These are phyloP conservation scores for Ostrea edulis DNA, from an alignment of 1,140 invertebrate genomes.

Conservation along the genomic window DNA sequence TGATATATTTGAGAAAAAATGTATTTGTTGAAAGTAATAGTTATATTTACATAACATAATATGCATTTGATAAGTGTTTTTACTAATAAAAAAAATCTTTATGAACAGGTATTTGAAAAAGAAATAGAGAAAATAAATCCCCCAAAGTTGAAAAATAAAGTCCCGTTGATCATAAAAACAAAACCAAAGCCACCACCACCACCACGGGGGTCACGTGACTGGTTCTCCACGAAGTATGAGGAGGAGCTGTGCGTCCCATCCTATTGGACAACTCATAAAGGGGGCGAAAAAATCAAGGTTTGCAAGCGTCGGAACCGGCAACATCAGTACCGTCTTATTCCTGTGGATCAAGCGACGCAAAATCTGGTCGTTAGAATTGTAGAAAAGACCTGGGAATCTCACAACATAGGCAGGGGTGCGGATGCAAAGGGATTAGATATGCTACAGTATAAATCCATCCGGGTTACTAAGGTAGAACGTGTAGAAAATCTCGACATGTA, in stretches of 20 bases:
- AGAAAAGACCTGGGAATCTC: constrained; percentile 59
- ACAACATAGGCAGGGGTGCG: constrained; percentile 60
- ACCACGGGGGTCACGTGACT: constrained; percentile 50
- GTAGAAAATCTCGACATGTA: constrained; percentile 67
- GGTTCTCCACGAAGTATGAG: constrained; percentile 55
- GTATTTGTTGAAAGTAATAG: too few relatives aligned
- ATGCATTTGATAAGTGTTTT: background rate
- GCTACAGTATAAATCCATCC: constrained; percentile 57
- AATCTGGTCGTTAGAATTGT: constrained; percentile 61
- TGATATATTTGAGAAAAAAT: too few relatives aligned
- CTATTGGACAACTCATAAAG: constrained; percentile 59
- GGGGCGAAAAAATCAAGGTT: constrained; percentile 51
- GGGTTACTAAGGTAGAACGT: constrained; percentile 63
- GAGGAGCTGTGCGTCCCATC: constrained; percentile 46
- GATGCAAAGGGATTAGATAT: constrained; percentile 61
- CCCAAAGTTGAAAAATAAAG: constrained; percentile 1
- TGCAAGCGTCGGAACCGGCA: constrained; percentile 42
- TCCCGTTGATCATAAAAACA: background rate
- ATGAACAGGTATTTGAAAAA: background rate
- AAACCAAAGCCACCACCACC: background rate
- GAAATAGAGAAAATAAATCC: background rate
- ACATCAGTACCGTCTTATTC: constrained; percentile 41
- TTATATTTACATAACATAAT: too few relatives aligned
- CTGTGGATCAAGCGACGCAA: constrained; percentile 52
- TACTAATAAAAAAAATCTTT: background rate